Evolutionary conservation across 1,140 invertebrate species (phyloP).

Genomic region (Meloidogyne floridensis): DNA sequence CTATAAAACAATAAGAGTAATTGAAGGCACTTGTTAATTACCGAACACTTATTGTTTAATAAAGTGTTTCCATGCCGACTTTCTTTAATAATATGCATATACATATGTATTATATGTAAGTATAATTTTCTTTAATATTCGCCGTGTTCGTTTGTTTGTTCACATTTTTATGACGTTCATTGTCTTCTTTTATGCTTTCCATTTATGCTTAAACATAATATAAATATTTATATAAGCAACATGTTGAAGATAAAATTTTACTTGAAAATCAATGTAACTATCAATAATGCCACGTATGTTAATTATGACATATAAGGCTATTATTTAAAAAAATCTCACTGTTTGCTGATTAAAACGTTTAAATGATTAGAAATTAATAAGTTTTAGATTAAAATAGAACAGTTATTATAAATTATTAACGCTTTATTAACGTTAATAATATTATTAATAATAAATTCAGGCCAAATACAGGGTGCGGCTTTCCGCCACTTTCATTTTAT

Average conservation of each 20-base stretch:
- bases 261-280: not conserved
- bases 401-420: too few relatives aligned
- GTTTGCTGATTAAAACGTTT: too few relatives aligned
- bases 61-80: not conserved
- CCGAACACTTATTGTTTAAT: not conserved
- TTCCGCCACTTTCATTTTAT: too few relatives aligned
- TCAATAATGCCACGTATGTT: not conserved
- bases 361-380: too few relatives aligned
- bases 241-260: not conserved
- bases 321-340: too few relatives aligned
- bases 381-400: too few relatives aligned
- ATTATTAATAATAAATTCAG: too few relatives aligned
- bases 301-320: too few relatives aligned
- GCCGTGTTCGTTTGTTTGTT: not conserved
- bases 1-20: too few relatives aligned
- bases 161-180: constrained; percentile 2
- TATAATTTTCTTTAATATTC: not conserved
- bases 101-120: not conserved
- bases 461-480: too few relatives aligned
- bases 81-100: not conserved
- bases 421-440: too few relatives aligned
- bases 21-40: too few relatives aligned
- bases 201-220: not conserved
- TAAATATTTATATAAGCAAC: not conserved
- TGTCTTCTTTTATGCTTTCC: not conserved